phyloP scores from a whole-genome alignment of 1,140 invertebrate species.

The Zaprionus vittiger region DNA sequence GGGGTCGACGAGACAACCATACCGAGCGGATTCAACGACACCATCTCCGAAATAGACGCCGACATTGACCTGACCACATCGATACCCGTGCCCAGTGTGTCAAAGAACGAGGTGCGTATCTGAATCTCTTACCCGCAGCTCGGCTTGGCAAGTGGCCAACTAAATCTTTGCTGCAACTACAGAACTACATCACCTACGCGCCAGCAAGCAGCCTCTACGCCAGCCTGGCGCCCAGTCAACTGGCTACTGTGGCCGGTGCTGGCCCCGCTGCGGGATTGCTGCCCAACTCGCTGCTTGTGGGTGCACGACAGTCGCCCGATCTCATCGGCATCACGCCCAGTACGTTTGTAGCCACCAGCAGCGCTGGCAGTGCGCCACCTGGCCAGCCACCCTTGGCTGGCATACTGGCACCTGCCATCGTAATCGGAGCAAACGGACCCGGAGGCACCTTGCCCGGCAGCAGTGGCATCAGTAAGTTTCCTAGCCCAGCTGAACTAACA shows the following conservation, averaged over 20 bases:
- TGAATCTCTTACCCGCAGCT: neutral
- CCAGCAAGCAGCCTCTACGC: slow-evolving; percentile 69
- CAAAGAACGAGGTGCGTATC: slow-evolving; percentile 77
- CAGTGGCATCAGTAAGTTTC: slow-evolving; percentile 72
- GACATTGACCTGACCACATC: slow-evolving; percentile 89
- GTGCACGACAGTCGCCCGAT: slow-evolving; percentile 72
- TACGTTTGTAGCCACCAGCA: slow-evolving; percentile 57
- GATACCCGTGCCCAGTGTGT: slow-evolving; percentile 85
- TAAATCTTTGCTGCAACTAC: slow-evolving; percentile 14
- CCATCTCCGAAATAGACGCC: slow-evolving; percentile 89
- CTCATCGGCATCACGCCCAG: slow-evolving; percentile 68
- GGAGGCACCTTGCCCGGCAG: slow-evolving; percentile 52
- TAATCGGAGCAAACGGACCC: slow-evolving; percentile 57
- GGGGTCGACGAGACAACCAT: slow-evolving; percentile 86
- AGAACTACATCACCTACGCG: slow-evolving; percentile 80
- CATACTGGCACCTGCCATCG: slow-evolving; percentile 73
- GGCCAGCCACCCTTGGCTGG: slow-evolving; percentile 43
- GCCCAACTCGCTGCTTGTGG: slow-evolving; percentile 62
- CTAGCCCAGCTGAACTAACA: neutral
- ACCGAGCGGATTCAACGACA: slow-evolving; percentile 90
- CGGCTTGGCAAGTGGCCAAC: neutral
- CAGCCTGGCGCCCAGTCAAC: slow-evolving; percentile 58
- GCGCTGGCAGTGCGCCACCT: slow-evolving; percentile 16
- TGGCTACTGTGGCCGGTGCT: slow-evolving; percentile 34
- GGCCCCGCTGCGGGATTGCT: slow-evolving; percentile 44